phyloP scores from a whole-genome alignment of 2,113 vertebrate genomes.

The Chamaea fasciata region DNA sequence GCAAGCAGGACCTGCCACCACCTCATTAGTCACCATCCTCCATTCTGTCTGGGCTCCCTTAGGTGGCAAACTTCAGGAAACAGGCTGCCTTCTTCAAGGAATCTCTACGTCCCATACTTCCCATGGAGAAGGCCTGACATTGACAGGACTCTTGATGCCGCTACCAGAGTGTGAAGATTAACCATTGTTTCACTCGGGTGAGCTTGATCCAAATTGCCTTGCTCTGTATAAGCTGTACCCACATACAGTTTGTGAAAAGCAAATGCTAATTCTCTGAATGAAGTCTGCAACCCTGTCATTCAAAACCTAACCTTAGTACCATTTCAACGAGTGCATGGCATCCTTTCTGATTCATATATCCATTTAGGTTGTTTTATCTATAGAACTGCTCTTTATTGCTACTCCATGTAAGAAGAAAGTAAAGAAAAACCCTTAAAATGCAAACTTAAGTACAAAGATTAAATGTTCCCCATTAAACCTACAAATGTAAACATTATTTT shows the following conservation, averaged over 20 bases:
- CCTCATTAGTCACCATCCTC: background rate
- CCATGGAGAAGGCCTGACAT: background rate
- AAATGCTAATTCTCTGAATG: background rate
- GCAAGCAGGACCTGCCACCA: background rate
- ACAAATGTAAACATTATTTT: background rate
- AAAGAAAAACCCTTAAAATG: background rate
- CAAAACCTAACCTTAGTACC: background rate
- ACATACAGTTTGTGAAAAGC: background rate
- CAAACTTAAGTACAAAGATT: background rate
- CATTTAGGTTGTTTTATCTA: background rate
- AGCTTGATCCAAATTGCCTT: background rate
- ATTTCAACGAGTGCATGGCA: background rate
- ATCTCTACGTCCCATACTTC: background rate
- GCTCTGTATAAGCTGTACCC: background rate
- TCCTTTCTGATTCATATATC: background rate
- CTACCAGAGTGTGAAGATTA: background rate
- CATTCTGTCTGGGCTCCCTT: background rate
- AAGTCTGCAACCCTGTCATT: background rate
- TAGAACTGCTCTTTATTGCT: background rate
- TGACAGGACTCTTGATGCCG: background rate
- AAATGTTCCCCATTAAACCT: background rate
- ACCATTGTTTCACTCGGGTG: background rate
- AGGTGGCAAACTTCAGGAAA: background rate
- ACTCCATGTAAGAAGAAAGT: background rate
- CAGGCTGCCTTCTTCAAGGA: background rate